Evolutionary conservation across 1,140 invertebrate species (phyloP).

Genomic region (Stegodyphus dumicola): DNA sequence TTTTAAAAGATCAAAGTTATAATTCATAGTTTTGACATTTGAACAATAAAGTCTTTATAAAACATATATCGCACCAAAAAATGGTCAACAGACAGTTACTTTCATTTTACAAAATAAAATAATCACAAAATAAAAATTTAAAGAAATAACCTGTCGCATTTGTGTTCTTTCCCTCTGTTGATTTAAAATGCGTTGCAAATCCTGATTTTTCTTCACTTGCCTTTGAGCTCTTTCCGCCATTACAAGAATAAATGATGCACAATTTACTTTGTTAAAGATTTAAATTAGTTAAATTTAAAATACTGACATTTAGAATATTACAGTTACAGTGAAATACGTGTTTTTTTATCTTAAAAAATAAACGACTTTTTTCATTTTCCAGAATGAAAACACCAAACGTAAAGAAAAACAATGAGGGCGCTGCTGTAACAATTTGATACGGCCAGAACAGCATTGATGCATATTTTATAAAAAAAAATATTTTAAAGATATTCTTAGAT

Average conservation of each 20-base stretch:
- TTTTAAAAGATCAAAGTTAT: neutral
- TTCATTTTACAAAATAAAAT: neutral
- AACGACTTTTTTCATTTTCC: no score
- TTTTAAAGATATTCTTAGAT: no score
- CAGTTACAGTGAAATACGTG: no score
- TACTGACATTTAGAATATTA: no score
- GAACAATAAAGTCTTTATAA: neutral
- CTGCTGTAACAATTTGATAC: no score
- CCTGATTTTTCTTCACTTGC: constrained; percentile 49
- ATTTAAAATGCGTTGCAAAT: constrained; percentile 42
- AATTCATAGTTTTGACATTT: neutral
- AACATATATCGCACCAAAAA: neutral
- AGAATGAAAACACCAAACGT: no score
- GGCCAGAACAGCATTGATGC: no score
- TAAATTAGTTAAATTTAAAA: no score
- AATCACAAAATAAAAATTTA: neutral
- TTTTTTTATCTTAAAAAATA: no score
- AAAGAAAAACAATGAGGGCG: no score
- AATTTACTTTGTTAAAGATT: no score
- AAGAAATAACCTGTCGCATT: constrained; percentile 35
- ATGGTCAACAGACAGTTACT: neutral
- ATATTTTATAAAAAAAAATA: no score
- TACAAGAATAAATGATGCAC: neutral
- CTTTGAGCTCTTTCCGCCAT: constrained; percentile 52
- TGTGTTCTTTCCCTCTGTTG: constrained; percentile 36